Base-by-base conservation (phyloP, 2,888 invertebrate species). In the Busseola fusca region DNA sequence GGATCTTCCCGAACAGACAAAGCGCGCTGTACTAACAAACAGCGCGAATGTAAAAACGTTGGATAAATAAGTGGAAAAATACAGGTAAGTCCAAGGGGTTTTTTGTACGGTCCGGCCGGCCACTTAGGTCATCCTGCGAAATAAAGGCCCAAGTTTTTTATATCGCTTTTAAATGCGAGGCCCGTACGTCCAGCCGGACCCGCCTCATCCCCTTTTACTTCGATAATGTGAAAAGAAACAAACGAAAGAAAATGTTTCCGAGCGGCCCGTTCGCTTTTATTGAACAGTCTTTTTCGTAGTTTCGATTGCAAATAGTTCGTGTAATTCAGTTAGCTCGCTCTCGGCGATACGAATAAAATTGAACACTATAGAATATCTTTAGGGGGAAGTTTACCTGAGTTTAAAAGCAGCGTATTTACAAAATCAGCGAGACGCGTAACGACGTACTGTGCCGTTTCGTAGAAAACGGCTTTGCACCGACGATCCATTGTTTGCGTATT, bases 21-120 rank as follows among this genome's bases (percentile, higher is more conserved):
- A 95, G 93, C 91, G 91, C 86, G 84, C 89, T 89, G 90, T 91
- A 92, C 94, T 89, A 93, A 93, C 95, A 94, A 94, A 95, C 93
- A 93, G 91, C 92, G 93, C 91, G 90, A 94, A 95, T 93, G 94
- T 94, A 95, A 94, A 95, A 95, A 94, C 93, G 93, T 90, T 91
- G 94, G 94, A 94, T 95, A 95, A 95, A 95, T 95, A 95, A 94
- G 95, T 95, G 95, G 95, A 95, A 95, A 95, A 95, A 95, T 94
- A 95, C 95, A 95, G 95, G 95, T 95, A 95, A 94, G 94, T 95
- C 94, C 90, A 92, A 93, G 95, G 52, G 92, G 93, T 90, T 93
- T 94, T 94, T 94, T 95, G 94, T 95, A 92, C 92, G 90, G 92
- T 88, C 93, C 93, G 93, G 91, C 94, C 93, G 93, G 95, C 95